phyloP scores from a whole-genome alignment of 2,797 vertebrate genomes.

The Danionella dracula region DNA sequence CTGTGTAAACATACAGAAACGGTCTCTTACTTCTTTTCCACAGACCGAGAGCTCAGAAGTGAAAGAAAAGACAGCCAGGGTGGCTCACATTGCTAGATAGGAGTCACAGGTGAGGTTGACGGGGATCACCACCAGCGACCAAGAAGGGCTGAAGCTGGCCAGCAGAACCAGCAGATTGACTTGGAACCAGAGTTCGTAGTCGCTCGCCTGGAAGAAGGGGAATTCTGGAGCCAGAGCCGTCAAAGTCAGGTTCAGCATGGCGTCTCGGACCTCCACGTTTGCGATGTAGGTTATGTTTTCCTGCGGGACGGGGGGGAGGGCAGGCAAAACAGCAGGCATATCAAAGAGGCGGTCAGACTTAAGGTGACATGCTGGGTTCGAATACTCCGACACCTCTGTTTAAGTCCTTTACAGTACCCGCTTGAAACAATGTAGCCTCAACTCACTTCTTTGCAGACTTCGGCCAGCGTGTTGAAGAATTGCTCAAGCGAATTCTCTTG shows the following conservation, averaged over 20 bases:
- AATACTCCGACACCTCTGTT: too few relatives aligned
- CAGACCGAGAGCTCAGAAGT: neutral
- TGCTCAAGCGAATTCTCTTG: conserved; percentile 20
- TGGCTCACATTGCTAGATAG: neutral
- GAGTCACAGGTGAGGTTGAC: conserved; percentile 14
- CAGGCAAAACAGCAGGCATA: too few relatives aligned
- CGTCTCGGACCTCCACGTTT: conserved; percentile 26
- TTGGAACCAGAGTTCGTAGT: conserved; percentile 54
- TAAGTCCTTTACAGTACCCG: too few relatives aligned
- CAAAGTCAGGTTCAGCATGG: conserved; percentile 50
- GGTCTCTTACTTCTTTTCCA: neutral
- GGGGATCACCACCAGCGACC: conserved; percentile 38
- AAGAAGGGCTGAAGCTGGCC: conserved; percentile 40
- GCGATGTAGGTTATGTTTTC: conserved; percentile 43
- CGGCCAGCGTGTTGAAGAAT: conserved; percentile 46
- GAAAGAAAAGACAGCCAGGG: neutral
- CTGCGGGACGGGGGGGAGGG: conserved; percentile 38
- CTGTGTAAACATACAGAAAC: neutral
- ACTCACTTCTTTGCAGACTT: conserved; percentile 31
- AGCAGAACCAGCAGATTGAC: conserved; percentile 43
- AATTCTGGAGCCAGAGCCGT: conserved; percentile 41
- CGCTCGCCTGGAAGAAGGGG: conserved; percentile 17
- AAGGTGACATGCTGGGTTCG: too few relatives aligned
- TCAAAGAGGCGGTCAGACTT: too few relatives aligned
- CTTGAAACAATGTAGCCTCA: neutral